Conservation (phyloP, 2,113 vertebrate genomes). For the Phocoena phocoena region DNA sequence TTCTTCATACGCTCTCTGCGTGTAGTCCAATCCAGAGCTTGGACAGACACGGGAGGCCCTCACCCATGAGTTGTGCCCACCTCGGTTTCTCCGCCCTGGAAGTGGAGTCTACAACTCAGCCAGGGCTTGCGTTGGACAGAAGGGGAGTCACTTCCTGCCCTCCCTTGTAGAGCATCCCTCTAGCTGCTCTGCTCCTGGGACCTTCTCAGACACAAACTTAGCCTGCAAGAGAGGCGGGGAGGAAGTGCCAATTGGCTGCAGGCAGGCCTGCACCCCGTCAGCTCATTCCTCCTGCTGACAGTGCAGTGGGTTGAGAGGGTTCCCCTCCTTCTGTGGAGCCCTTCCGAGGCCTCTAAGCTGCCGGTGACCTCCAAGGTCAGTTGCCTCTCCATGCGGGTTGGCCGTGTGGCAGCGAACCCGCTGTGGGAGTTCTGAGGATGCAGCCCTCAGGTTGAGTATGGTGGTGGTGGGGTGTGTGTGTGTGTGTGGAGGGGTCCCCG, state of each 20-base stretch:
- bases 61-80: background rate
- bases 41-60: background rate
- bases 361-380: background rate
- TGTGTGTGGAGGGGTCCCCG: background rate
- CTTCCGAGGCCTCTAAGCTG: background rate
- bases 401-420: fast-evolving
- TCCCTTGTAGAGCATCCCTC: background rate
- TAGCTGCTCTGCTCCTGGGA: background rate
- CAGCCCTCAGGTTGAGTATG: background rate
- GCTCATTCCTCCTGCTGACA: background rate
- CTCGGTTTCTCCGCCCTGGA: background rate
- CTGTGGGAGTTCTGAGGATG: background rate
- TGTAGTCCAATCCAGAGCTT: background rate
- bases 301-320: background rate
- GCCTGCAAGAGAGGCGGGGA: background rate
- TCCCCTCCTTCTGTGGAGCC: background rate
- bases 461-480: background rate
- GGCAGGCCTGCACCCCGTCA: fast-evolving
- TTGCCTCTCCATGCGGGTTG: fast-evolving
- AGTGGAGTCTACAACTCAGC: fast-evolving
- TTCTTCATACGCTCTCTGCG: background rate
- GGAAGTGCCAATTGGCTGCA: fast-evolving
- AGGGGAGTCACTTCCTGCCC: too few relatives aligned
- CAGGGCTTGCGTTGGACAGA: too few relatives aligned
- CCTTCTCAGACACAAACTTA: background rate